These are phyloP conservation scores for Psittacus erithacus DNA, from an alignment of 2,113 vertebrate species.

Conservation along the genomic window DNA sequence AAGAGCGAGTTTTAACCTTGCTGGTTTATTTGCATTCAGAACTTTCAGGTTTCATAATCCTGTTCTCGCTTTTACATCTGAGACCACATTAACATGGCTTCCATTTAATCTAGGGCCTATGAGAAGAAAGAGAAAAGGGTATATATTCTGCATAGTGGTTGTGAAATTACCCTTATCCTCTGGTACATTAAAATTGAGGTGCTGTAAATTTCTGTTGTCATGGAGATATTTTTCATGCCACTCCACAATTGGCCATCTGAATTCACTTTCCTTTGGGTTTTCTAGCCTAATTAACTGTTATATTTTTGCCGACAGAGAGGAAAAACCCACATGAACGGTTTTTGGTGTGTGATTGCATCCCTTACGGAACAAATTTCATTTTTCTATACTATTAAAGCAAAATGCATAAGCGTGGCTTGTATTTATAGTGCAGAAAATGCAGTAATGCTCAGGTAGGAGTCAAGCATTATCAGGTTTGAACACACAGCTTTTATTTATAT, in stretches of 20 bases:
- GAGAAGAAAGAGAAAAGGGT: background rate
- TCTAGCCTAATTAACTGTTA: constrained; percentile 76
- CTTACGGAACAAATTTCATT: constrained; percentile 56
- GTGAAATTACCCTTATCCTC: constrained; percentile 69
- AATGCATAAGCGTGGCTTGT: background rate
- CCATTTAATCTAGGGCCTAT: constrained; percentile 1
- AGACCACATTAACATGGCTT: background rate
- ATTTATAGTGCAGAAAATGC: constrained; percentile 10
- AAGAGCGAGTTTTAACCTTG: background rate
- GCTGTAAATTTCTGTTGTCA: constrained; percentile 76
- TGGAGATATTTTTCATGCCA: constrained; percentile 67
- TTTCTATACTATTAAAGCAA: constrained; percentile 43
- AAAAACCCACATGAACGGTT: constrained; percentile 41
- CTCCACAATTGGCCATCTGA: constrained; percentile 42
- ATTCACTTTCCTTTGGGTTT: constrained; percentile 75
- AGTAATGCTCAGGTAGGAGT: constrained; percentile 24
- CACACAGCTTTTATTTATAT: background rate
- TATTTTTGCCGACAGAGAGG: constrained; percentile 71
- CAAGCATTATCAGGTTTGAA: background rate
- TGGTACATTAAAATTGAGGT: constrained; percentile 75
- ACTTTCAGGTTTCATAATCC: background rate
- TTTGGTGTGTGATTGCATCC: constrained; percentile 32
- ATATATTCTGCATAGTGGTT: background rate
- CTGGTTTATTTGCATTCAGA: background rate
- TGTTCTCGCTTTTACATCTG: background rate